phyloP scores from a whole-genome alignment of 2,797 vertebrate genomes.

The Aselliscus stoliczkanus region DNA sequence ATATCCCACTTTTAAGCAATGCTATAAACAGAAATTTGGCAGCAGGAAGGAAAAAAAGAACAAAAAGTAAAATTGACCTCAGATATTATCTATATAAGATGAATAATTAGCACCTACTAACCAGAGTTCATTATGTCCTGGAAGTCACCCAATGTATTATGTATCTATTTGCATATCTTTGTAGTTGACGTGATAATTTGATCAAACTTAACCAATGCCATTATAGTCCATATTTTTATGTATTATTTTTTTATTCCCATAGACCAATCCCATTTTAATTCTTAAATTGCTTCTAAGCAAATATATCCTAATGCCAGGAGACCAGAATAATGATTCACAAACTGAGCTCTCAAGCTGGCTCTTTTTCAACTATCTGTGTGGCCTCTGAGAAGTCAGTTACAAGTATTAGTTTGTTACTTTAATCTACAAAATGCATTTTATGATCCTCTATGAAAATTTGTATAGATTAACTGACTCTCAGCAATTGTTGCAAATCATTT shows the following conservation, averaged over 20 bases:
- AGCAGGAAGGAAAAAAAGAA: conserved; percentile 2
- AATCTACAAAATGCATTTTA: background rate
- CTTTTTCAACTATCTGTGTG: conserved; percentile 46
- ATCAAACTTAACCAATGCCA: conserved; percentile 5
- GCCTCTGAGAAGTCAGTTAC: conserved; percentile 34
- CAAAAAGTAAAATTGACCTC: background rate
- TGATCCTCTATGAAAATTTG: conserved; percentile 30
- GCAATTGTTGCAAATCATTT: conserved; percentile 25
- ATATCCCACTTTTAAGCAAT: background rate
- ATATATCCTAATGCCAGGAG: conserved; percentile 27
- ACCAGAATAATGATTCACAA: background rate
- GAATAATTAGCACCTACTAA: background rate
- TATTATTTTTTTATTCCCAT: background rate
- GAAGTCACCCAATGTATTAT: background rate
- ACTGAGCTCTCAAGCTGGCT: conserved; percentile 1
- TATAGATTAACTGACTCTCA: conserved; percentile 35
- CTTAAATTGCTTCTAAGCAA: conserved; percentile 31
- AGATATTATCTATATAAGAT: background rate
- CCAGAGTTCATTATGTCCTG: background rate
- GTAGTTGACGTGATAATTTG: background rate
- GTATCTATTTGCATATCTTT: background rate
- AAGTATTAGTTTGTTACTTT: conserved; percentile 24
- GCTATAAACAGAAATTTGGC: conserved; percentile 25
- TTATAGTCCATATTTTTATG: background rate
- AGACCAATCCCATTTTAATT: background rate